Base-by-base conservation (phyloP, 1,140 invertebrate species). In the Ceratina japonica region DNA sequence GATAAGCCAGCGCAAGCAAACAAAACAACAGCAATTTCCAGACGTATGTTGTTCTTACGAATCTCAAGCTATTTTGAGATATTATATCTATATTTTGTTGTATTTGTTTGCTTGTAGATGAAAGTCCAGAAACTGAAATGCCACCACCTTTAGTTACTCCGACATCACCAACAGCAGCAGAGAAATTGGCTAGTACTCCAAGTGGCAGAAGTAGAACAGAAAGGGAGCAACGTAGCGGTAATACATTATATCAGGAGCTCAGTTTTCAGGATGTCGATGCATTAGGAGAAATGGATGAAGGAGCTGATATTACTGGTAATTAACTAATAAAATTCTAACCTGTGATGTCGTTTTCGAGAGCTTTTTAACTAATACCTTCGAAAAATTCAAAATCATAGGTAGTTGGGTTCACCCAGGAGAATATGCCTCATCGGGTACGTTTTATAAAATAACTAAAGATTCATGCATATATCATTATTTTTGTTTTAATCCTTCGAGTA, bases 341-440 rank as follows among this genome's bases (percentile, higher is more conserved):
- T 24, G 12, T 54, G n/a, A 54, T 22, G 49, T 78, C 15, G 31
- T 77, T 54, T 82, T 74, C 10, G 10, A 75, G 56, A 79, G 59
- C 86, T 51, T 70, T 56, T 16, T 56, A 54, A 72, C 3, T 85
- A 82, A 86, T 66, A 62, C n/a, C 10, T 49, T n/a, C 13, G 13
- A 16, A 18, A 61, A 69, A 75, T 71, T 79, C 54, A 69, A 77
- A 24, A 81, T 92, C 91, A 78, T 93, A 98, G 98, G 98, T 89
- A 97, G 97, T 91, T 98, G 97, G 96, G 98, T 99, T 80, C 98
- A 99, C 94, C 98, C 98, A 87, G 98, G 98, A 89, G 98, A 99
- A 94, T 99, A 99, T 94, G 98, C 98, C 56, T 99, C 98, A 77
- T 98, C 98, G 93, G 98, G 98, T 99, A 95, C 93, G 94, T 94